phyloP scores from a whole-genome alignment of 2,113 vertebrate species.

The Petroica traversi region DNA sequence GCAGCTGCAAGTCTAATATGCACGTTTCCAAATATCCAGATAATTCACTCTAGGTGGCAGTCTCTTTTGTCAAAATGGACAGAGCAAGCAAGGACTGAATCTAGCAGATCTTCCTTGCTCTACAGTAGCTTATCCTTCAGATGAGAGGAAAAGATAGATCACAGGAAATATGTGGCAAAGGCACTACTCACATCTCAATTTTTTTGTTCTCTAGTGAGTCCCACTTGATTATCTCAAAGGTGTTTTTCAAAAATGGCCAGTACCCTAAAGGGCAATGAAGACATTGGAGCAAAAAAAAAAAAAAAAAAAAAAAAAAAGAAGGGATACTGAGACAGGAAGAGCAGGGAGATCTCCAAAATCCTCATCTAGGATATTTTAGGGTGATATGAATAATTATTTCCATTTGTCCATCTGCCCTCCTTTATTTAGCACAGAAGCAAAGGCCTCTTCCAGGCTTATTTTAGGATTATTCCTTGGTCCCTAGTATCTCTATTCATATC shows the following conservation, averaged over 20 bases:
- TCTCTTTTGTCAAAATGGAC: background rate
- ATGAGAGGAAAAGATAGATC: background rate
- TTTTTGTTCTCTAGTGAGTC: background rate
- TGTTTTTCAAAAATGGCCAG: background rate
- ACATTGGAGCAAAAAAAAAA: background rate
- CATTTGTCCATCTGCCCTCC: background rate
- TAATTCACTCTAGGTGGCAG: background rate
- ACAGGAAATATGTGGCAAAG: background rate
- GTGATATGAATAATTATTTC: background rate
- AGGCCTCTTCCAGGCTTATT: background rate
- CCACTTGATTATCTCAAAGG: background rate
- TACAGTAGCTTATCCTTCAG: background rate
- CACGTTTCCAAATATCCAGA: background rate
- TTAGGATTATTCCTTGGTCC: background rate
- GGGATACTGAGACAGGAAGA: background rate
- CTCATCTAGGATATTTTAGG: background rate
- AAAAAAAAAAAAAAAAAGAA: background rate
- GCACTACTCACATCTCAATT: background rate
- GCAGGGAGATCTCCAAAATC: background rate
- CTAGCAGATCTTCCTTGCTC: background rate
- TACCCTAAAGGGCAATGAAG: background rate
- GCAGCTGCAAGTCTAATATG: background rate
- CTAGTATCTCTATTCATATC: background rate
- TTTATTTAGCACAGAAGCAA: background rate
- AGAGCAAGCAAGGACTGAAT: background rate